A percentile compares a stretch with the other conserved stretches of the same genome.
These are phyloP conservation scores for Sepioteuthis lessoniana DNA, from an alignment of 2,888 invertebrate genomes.

Conservation along the genomic window DNA sequence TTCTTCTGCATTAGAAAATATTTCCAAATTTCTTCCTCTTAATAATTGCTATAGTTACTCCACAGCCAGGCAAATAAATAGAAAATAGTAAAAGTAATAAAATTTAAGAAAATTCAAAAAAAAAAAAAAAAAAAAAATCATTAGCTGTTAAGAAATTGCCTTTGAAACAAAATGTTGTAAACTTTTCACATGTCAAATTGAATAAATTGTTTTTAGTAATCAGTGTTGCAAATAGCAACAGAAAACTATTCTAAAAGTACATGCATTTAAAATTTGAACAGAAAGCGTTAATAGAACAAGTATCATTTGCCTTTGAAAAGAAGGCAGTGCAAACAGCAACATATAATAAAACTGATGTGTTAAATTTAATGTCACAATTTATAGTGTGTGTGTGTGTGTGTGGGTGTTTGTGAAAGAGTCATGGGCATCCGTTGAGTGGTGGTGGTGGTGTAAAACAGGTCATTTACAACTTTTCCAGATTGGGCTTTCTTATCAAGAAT, in stretches of 20 bases:
- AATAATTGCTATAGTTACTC: too few relatives aligned
- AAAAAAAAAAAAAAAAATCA: not conserved
- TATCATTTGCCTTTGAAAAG: not conserved
- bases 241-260: not conserved
- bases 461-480: too few relatives aligned
- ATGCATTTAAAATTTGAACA: constrained; percentile 1
- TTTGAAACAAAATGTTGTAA: not conserved
- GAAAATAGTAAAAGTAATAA: not conserved
- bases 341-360: not conserved
- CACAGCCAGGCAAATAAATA: not conserved
- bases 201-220: not conserved
- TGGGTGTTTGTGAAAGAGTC: too few relatives aligned
- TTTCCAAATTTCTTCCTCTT: not conserved
- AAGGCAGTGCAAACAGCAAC: not conserved
- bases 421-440: too few relatives aligned
- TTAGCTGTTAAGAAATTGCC: not conserved
- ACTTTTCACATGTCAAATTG: not conserved
- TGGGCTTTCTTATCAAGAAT: too few relatives aligned
- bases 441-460: too few relatives aligned
- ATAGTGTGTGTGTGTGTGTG: not conserved
- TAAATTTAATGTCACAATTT: not conserved
- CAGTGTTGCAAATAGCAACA: not conserved
- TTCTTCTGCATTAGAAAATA: not conserved
- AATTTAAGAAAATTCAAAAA: too few relatives aligned
- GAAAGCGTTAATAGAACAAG: not conserved